phyloP scores from a whole-genome alignment of 2,113 vertebrate species.

The Burhinus bistriatus region DNA sequence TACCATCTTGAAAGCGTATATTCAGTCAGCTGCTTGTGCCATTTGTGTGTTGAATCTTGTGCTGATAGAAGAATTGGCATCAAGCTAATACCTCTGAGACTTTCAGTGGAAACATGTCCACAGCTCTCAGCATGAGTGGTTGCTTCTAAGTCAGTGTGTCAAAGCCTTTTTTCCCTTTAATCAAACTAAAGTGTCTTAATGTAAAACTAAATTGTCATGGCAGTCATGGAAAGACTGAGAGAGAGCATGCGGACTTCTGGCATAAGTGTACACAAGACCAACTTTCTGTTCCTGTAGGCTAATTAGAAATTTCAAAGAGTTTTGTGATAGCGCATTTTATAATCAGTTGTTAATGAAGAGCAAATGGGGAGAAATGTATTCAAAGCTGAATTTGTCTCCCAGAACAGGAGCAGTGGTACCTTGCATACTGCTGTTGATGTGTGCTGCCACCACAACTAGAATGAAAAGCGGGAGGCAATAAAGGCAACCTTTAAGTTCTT shows the following conservation, averaged over 20 bases:
- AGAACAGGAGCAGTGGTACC: neutral
- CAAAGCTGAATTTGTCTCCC: neutral
- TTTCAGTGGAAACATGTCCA: neutral
- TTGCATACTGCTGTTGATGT: neutral
- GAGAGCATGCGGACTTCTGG: neutral
- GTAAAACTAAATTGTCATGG: neutral
- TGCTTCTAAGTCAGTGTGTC: neutral
- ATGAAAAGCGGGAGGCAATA: neutral
- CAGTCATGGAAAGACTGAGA: neutral
- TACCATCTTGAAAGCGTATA: neutral
- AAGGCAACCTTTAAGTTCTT: neutral
- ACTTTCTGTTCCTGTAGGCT: neutral
- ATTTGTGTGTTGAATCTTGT: neutral
- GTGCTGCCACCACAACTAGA: neutral
- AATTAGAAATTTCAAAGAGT: neutral
- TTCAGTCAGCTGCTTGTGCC: slow-evolving; percentile 19
- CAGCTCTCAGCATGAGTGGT: neutral
- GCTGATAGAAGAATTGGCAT: neutral
- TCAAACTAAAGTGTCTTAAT: neutral
- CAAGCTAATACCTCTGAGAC: neutral
- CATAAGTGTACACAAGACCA: fast-evolving
- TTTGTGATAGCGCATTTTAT: neutral
- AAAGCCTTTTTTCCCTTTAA: neutral
- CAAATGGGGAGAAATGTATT: neutral
- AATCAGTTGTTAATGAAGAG: neutral